These are phyloP conservation scores for Acropora yongei DNA, from an alignment of 64 coral and sea anemone species.

Conservation along the genomic window DNA sequence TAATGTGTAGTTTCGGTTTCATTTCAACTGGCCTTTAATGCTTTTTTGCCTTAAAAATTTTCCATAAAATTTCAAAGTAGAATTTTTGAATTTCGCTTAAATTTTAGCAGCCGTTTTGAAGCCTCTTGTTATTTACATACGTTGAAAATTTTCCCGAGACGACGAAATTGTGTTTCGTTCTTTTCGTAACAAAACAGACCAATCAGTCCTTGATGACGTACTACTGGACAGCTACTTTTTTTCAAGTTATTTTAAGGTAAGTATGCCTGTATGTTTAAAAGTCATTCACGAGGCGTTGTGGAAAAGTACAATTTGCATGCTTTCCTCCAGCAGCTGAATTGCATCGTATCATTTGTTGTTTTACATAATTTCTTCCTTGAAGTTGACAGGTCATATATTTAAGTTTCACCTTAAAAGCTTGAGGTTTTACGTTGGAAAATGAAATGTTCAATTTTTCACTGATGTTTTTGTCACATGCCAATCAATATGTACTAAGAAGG, in stretches of 20 bases:
- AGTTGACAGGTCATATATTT: not conserved
- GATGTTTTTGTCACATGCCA: no score
- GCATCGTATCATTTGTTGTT: no score
- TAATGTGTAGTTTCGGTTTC: no score
- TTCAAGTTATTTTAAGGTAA: slow-evolving; percentile 99
- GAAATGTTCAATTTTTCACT: not conserved
- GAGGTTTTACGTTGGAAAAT: not conserved
- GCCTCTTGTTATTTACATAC: not conserved
- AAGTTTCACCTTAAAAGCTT: not conserved
- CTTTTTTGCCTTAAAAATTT: no score
- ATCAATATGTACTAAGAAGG: not conserved
- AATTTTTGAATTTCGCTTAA: no score
- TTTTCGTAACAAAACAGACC: slow-evolving; percentile 59
- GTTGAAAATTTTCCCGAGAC: not conserved
- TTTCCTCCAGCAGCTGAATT: not conserved
- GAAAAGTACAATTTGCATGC: not conserved
- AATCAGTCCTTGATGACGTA: slow-evolving; percentile 89
- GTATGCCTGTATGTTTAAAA: not conserved
- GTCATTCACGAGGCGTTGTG: not conserved
- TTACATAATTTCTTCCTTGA: not conserved
- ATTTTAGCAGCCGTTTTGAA: no score
- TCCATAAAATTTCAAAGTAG: no score
- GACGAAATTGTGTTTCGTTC: not conserved
- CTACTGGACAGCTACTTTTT: slow-evolving; percentile 98
- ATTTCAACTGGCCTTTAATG: no score